Evolutionary conservation across 2,797 vertebrate species (phyloP).

Genomic region (Alauda arvensis): DNA sequence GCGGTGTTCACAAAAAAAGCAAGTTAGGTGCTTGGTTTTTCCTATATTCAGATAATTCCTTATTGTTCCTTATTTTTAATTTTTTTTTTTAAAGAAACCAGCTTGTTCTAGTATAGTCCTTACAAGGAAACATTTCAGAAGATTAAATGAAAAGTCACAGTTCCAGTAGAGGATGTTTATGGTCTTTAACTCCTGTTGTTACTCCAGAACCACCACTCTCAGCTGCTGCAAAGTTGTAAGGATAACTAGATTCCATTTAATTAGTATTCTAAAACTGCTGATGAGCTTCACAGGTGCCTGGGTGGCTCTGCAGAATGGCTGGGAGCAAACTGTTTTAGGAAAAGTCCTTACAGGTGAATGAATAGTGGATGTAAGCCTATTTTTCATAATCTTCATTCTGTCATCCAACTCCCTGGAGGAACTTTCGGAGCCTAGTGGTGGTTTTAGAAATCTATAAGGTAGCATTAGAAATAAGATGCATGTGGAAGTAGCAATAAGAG

Average conservation of each 20-base stretch:
- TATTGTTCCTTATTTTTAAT: not conserved
- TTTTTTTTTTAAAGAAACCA: not conserved
- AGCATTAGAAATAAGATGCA: not conserved
- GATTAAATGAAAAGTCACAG: not conserved
- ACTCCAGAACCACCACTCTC: not conserved
- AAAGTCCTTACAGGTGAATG: not conserved
- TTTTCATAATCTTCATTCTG: not conserved
- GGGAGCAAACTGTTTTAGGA: not conserved
- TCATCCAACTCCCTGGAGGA: not conserved
- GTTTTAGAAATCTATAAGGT: not conserved
- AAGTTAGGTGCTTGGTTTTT: not conserved
- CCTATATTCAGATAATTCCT: not conserved
- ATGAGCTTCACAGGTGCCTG: not conserved
- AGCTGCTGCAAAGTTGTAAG: not conserved
- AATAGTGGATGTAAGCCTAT: not conserved
- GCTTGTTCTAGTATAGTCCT: not conserved
- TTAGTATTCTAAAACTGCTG: not conserved
- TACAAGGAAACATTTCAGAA: not conserved
- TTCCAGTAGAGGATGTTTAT: not conserved
- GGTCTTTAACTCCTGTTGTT: not conserved
- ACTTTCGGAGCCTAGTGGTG: not conserved
- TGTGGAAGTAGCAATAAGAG: not conserved
- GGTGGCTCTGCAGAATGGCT: not conserved
- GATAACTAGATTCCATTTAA: not conserved
- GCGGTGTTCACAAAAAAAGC: not conserved